A percentile compares a stretch with the other conserved stretches of the same genome.
phyloP scores from a whole-genome alignment of 2,797 vertebrate genomes.

The Dryobates pubescens region DNA sequence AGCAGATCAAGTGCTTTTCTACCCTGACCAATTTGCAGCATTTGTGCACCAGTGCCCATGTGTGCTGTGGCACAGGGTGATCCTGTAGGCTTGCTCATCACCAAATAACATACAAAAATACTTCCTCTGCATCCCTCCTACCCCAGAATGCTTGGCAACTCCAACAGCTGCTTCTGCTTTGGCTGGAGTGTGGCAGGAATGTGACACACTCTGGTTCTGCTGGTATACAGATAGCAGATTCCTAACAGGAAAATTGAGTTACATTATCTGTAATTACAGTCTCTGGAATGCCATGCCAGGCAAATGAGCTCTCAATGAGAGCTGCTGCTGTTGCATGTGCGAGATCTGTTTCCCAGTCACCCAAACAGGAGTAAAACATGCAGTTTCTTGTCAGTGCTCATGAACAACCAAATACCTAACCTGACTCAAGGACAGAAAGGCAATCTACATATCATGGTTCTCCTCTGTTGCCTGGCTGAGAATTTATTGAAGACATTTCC shows the following conservation, averaged over 20 bases:
- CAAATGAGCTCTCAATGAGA: constrained; percentile 46
- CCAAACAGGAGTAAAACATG: background rate
- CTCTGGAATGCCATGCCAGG: constrained; percentile 60
- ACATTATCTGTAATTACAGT: constrained; percentile 58
- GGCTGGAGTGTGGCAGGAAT: constrained; percentile 42
- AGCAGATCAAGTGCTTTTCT: background rate
- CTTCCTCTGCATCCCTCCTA: background rate
- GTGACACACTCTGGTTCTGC: constrained; percentile 37
- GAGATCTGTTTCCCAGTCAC: constrained; percentile 37
- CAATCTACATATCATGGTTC: background rate
- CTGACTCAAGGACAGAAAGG: background rate
- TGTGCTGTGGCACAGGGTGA: background rate
- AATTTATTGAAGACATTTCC: background rate
- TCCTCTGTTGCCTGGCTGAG: background rate
- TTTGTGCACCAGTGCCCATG: background rate
- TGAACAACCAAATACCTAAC: constrained; percentile 12
- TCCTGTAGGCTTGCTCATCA: background rate
- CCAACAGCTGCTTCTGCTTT: constrained; percentile 47
- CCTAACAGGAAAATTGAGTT: constrained; percentile 65
- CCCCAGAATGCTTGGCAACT: background rate
- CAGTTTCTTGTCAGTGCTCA: background rate
- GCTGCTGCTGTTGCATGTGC: background rate
- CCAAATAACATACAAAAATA: background rate
- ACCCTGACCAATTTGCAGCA: background rate
- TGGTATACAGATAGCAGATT: constrained; percentile 57